Percentiles rank a stretch among this genome's conserved stretches.
Evolutionary conservation across 2,113 vertebrate genomes (phyloP).

Genomic region (Chunga burmeisteri): DNA sequence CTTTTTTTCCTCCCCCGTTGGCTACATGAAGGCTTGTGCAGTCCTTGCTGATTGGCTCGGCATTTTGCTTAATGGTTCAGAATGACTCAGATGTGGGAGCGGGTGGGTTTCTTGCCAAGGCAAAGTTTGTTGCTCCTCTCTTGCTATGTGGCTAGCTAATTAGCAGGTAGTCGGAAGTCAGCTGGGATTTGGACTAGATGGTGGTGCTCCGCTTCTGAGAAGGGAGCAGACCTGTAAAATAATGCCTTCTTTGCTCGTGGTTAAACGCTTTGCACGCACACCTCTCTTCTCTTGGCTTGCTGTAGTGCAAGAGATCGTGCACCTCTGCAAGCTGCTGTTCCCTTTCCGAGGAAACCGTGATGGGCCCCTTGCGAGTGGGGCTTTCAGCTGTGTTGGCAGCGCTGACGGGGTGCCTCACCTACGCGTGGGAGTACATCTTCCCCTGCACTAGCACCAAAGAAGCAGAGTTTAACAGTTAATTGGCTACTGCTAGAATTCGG

Average conservation of each 20-base stretch:
- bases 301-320: not conserved
- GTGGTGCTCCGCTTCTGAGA: not conserved
- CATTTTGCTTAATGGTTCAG: not conserved
- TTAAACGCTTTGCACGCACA: rapidly evolving
- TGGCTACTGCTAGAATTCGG: not conserved
- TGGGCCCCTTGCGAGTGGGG: not conserved
- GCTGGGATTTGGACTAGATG: not conserved
- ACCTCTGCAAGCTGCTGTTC: not conserved
- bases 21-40: not conserved
- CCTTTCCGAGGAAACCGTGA: not conserved
- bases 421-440: not conserved
- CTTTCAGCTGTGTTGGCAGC: not conserved
- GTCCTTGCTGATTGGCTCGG: not conserved
- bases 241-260: not conserved
- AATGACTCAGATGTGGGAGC: slow-evolving; percentile 31
- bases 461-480: not conserved
- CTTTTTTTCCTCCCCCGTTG: not conserved
- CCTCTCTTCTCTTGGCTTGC: not conserved
- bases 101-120: slow-evolving; percentile 40
- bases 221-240: not conserved
- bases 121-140: not conserved
- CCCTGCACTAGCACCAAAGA: not conserved
- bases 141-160: not conserved
- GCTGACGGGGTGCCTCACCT: rapidly evolving
- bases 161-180: slow-evolving; percentile 10